A percentile compares a stretch with the other conserved stretches of the same genome.
Conservation (phyloP, 2,797 vertebrate species). For the Enteromius anoplus region DNA sequence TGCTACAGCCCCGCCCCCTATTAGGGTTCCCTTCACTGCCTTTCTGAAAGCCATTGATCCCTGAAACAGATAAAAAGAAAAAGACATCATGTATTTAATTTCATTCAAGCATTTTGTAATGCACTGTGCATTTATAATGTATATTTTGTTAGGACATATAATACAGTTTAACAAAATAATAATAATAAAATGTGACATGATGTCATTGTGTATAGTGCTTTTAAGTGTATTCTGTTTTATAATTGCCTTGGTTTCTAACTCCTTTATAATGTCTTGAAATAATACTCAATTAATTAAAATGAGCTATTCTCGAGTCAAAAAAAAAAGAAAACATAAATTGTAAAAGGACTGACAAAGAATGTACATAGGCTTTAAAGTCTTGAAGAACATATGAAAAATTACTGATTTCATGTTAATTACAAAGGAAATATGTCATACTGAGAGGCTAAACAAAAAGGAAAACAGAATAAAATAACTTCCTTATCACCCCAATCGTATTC, state of each 20-base stretch:
- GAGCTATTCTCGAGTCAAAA: background rate
- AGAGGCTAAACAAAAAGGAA: background rate
- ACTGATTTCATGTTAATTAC: background rate
- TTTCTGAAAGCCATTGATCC: conserved; percentile 90
- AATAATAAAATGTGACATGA: background rate
- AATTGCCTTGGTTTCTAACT: background rate
- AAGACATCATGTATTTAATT: background rate
- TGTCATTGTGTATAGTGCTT: background rate
- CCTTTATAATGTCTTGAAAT: background rate
- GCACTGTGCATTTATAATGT: background rate
- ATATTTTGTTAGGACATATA: background rate
- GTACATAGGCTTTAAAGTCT: background rate
- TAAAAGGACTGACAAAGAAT: background rate
- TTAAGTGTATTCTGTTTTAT: background rate
- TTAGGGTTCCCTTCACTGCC: conserved; percentile 83
- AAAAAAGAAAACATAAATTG: background rate
- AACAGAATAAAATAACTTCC: background rate
- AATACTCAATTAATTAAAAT: background rate
- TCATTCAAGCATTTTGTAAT: background rate
- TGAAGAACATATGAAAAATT: background rate
- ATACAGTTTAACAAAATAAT: background rate
- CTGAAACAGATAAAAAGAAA: conserved; percentile 57
- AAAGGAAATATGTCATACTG: background rate
- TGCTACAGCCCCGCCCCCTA: conserved; percentile 87
- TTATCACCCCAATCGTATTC: background rate